phyloP scores from a whole-genome alignment of 92 coral and sea anemone species.

The Diadumene lineata region DNA sequence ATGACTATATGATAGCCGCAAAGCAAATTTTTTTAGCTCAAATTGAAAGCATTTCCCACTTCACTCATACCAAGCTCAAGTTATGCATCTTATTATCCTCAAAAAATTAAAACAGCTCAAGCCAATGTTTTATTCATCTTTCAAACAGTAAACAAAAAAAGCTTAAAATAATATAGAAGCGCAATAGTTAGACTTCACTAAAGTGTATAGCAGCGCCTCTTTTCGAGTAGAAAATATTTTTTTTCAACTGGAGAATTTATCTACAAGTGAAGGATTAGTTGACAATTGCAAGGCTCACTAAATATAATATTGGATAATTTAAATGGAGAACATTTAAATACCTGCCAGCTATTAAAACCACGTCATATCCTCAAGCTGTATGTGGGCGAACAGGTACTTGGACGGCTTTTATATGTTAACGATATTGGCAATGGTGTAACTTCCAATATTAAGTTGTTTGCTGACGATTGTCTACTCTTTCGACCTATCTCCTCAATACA shows the following conservation, averaged over 20 bases:
- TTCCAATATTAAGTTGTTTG: too few relatives aligned
- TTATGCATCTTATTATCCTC: not conserved
- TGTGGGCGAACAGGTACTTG: conserved; percentile 25
- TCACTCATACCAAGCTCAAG: not conserved
- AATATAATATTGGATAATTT: not conserved
- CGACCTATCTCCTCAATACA: too few relatives aligned
- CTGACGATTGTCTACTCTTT: too few relatives aligned
- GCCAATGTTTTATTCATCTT: not conserved
- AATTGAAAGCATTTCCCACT: not conserved
- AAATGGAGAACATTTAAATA: not conserved
- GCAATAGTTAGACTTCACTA: not conserved
- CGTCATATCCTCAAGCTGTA: not conserved
- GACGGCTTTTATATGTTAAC: too few relatives aligned
- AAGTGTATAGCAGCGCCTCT: too few relatives aligned
- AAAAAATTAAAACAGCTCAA: not conserved
- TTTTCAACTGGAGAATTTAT: too few relatives aligned
- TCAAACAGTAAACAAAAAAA: not conserved
- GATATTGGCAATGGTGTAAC: too few relatives aligned
- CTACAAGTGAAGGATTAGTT: not conserved
- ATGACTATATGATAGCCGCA: not conserved
- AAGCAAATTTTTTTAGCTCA: not conserved
- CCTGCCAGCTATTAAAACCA: conserved; percentile 3
- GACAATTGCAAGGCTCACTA: not conserved
- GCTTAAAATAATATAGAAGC: not conserved
- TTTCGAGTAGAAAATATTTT: too few relatives aligned